Conservation (phyloP, 1,140 invertebrate species). For the Cyrtorhinus lividipennis region DNA sequence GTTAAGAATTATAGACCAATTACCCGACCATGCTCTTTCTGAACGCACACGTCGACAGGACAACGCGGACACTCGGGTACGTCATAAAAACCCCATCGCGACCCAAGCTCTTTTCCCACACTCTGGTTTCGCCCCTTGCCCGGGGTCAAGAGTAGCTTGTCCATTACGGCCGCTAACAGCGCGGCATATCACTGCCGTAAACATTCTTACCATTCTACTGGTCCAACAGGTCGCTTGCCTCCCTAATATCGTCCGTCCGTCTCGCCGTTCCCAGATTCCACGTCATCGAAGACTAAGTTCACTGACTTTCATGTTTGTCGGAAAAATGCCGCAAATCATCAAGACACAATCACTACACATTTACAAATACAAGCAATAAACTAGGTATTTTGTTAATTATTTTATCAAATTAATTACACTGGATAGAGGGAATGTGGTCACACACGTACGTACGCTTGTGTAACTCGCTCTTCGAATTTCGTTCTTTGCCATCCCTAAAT, state of each 20-base stretch:
- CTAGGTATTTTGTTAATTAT: neutral
- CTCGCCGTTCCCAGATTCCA: neutral
- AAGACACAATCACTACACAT: neutral
- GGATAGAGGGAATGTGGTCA: too few relatives aligned
- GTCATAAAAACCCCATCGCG: neutral
- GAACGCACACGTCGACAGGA: too few relatives aligned
- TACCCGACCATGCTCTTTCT: neutral
- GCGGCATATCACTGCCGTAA: neutral
- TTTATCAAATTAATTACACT: neutral
- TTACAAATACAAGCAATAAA: too few relatives aligned
- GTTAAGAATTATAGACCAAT: slow-evolving; percentile 8
- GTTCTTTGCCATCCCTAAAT: too few relatives aligned
- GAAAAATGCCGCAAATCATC: neutral
- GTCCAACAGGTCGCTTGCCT: neutral
- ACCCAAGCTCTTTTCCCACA: slow-evolving; percentile 2
- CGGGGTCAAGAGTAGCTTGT: neutral
- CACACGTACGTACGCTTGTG: too few relatives aligned
- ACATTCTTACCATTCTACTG: neutral
- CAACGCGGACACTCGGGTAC: neutral
- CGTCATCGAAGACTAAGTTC: neutral
- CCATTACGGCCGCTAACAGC: slow-evolving; percentile 1
- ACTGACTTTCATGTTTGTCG: neutral
- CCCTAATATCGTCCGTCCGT: too few relatives aligned
- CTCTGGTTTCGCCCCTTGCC: neutral
- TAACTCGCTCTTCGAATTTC: too few relatives aligned